Evolutionary conservation across 2,888 invertebrate species (phyloP).

Genomic region (Xestia c-nigrum): DNA sequence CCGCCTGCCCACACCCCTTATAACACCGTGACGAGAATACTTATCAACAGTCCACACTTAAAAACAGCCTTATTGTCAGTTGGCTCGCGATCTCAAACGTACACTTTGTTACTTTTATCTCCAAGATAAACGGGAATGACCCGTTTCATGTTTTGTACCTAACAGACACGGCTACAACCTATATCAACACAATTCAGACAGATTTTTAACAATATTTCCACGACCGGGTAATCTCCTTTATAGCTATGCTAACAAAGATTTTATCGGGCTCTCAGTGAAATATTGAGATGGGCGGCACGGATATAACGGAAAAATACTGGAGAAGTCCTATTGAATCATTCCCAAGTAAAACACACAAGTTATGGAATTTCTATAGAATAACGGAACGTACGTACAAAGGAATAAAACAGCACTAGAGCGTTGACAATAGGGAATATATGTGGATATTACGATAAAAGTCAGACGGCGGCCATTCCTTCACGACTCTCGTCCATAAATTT

Average conservation of each 20-base stretch:
- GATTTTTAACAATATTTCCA: constrained; percentile 19
- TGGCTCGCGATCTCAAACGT: constrained; percentile 23
- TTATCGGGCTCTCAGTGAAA: constrained; percentile 12
- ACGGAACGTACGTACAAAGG: constrained; percentile 53
- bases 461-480: constrained; percentile 62
- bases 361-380: constrained; percentile 60
- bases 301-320: constrained; percentile 31
- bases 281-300: constrained; percentile 10
- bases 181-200: constrained; percentile 26
- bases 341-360: constrained; percentile 43
- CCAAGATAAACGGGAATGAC: constrained; percentile 38
- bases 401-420: constrained; percentile 65
- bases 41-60: constrained; percentile 55
- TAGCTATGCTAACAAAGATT: constrained; percentile 18
- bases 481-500: constrained; percentile 73
- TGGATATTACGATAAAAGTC: constrained; percentile 72
- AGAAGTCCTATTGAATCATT: constrained; percentile 52
- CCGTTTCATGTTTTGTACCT: constrained; percentile 30
- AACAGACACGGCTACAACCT: background rate
- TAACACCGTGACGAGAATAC: constrained; percentile 62
- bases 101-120: constrained; percentile 44
- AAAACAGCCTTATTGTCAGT: constrained; percentile 47
- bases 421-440: constrained; percentile 71
- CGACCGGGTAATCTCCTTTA: constrained; percentile 10
- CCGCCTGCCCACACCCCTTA: constrained; percentile 36